Evolutionary conservation across 2,113 vertebrate genomes (phyloP).

Genomic region (Upupa epops): DNA sequence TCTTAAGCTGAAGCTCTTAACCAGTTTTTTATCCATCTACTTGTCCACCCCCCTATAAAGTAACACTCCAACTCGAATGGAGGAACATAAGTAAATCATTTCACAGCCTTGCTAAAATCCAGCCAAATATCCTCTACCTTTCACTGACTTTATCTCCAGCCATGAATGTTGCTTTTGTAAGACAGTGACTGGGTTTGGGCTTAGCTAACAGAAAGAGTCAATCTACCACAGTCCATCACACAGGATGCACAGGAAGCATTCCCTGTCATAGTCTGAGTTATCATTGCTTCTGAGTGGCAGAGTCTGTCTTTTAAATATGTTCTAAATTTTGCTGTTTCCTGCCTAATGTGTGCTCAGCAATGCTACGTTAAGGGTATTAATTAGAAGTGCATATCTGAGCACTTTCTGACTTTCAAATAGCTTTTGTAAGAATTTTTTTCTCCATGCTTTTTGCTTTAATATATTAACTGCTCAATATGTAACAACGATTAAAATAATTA

Average conservation of each 20-base stretch:
- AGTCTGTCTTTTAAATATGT: neutral
- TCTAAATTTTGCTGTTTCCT: neutral
- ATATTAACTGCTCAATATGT: neutral
- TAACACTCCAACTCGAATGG: neutral
- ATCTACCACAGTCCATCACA: neutral
- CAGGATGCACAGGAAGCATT: neutral
- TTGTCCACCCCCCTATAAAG: neutral
- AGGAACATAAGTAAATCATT: neutral
- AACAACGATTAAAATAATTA: neutral
- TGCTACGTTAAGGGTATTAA: neutral
- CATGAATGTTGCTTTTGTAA: neutral
- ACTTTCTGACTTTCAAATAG: neutral
- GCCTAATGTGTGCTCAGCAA: neutral
- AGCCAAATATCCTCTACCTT: neutral
- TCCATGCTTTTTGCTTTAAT: neutral
- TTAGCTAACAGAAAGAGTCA: neutral
- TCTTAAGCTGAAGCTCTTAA: neutral
- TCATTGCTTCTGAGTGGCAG: neutral
- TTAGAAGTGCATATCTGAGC: neutral
- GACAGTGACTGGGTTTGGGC: fast-evolving
- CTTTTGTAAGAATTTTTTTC: neutral
- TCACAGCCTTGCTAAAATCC: neutral
- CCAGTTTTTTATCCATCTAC: neutral
- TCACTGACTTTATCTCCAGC: neutral
- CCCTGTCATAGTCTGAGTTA: neutral